Conservation (phyloP, 1,140 invertebrate species). For the Penaeus indicus region DNA sequence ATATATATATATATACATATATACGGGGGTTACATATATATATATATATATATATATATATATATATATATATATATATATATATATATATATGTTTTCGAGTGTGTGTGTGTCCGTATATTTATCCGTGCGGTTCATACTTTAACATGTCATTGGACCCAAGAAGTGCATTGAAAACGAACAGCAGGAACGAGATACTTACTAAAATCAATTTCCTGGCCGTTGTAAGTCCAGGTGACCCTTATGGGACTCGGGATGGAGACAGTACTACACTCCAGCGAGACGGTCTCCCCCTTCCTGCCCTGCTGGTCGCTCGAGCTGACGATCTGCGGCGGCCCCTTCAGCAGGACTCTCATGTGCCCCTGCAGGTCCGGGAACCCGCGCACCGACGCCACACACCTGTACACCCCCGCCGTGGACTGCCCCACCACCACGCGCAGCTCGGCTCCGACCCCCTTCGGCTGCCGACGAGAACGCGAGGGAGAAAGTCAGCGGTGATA, state of each 20-base stretch:
- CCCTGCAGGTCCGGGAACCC: slow-evolving; percentile 85
- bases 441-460: background rate
- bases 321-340: slow-evolving; percentile 84
- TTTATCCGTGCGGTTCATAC: background rate
- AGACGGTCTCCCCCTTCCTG: slow-evolving; percentile 81
- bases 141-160: background rate
- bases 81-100: background rate
- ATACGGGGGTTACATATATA: background rate
- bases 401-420: slow-evolving; percentile 85
- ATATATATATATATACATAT: background rate
- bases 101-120: background rate
- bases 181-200: background rate
- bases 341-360: slow-evolving; percentile 78
- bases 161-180: too few relatives aligned
- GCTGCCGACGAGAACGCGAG: background rate
- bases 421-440: slow-evolving; percentile 74
- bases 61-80: background rate
- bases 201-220: slow-evolving; percentile 43
- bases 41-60: slow-evolving; percentile 12
- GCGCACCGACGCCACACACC: slow-evolving; percentile 84
- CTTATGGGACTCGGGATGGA: slow-evolving; percentile 88
- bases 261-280: slow-evolving; percentile 90
- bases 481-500: too few relatives aligned
- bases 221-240: slow-evolving; percentile 71
- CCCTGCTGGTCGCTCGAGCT: slow-evolving; percentile 89